A percentile compares a stretch with the other conserved stretches of the same genome.
Conservation (phyloP, 2,888 invertebrate species). For the Nipponacmea schrenckii region DNA sequence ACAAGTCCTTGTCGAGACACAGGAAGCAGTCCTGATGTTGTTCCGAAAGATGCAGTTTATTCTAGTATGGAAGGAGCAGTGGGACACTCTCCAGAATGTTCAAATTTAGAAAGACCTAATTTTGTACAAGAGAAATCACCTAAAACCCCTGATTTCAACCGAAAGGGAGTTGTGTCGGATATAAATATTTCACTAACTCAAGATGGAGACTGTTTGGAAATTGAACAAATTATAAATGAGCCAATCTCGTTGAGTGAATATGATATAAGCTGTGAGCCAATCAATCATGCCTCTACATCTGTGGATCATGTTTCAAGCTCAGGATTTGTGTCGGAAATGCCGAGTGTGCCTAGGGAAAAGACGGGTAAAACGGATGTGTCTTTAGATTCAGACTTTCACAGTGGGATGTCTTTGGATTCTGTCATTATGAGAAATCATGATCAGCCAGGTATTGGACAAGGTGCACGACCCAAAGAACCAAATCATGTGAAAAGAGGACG, state of each 20-base stretch:
- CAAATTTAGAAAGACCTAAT: background rate
- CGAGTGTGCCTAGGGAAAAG: too few species aligned
- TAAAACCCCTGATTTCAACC: background rate
- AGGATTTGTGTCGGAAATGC: too few species aligned
- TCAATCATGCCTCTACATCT: background rate
- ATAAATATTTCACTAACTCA: background rate
- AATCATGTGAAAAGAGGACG: slow-evolving; percentile 43
- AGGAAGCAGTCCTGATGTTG: background rate
- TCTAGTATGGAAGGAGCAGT: slow-evolving; percentile 5
- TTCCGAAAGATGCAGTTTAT: background rate
- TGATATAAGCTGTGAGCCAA: background rate
- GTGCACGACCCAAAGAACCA: slow-evolving; percentile 55
- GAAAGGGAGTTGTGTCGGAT: background rate
- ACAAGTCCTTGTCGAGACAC: background rate
- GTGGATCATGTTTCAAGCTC: background rate
- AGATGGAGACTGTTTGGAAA: slow-evolving; percentile 1
- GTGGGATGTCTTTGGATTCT: background rate
- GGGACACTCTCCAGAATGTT: background rate
- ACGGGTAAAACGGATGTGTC: background rate
- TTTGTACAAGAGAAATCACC: background rate
- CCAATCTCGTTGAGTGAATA: background rate
- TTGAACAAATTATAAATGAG: slow-evolving; percentile 2
- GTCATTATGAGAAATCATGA: background rate
- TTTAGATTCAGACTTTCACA: background rate
- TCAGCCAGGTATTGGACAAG: slow-evolving; percentile 29